Base-by-base conservation (phyloP, 23 tunicate species). In the Oikopleura albicans region DNA sequence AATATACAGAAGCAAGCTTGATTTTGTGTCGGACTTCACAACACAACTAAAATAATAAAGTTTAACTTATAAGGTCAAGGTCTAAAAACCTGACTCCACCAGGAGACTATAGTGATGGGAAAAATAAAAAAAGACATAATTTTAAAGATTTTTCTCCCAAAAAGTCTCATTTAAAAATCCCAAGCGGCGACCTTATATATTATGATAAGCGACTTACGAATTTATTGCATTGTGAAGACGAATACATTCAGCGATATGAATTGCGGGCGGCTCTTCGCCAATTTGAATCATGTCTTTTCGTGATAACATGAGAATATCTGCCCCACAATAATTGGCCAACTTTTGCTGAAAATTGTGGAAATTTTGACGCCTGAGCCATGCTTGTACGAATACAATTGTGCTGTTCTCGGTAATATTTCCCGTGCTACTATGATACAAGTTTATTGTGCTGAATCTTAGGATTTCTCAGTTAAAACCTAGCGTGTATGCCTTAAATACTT, bases 241-340 rank as follows among this genome's bases (percentile, higher is more conserved):
- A 22, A 95, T 90, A 34, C 96, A 92, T 4, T 95, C 99, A 1
- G 96, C 89, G 36, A 84, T 37, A 37, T 71, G 79, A 29, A 71
- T 71, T 16, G 27, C 34, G 4, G 79, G 79, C 79, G 33, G 79
- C 79, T 16, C 86, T 31, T 89, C 90, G 75, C 99, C 91, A 39
- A 95, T 90, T 83, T 90, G 99, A 39, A 86, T 87, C 29, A 88
- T 59, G 40, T 95, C 99, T 36, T 88, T 91, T 39, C 99, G 57
- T 39, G 91, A 91, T 57, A 95, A 83, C 29, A 89, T 40, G 0
- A 90, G 75, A 40, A 95, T 75, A 85, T 95, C 99, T 29, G 86
- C 63, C 0, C 91, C 99, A 12, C 90, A 49, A 49, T 86, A 92
- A 76, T 84, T 87, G 75, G 40, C 85, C 31, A 92, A 90, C 0